These are phyloP conservation scores for Lasius platythorax DNA, from an alignment of 2,888 invertebrate genomes.

Conservation along the genomic window DNA sequence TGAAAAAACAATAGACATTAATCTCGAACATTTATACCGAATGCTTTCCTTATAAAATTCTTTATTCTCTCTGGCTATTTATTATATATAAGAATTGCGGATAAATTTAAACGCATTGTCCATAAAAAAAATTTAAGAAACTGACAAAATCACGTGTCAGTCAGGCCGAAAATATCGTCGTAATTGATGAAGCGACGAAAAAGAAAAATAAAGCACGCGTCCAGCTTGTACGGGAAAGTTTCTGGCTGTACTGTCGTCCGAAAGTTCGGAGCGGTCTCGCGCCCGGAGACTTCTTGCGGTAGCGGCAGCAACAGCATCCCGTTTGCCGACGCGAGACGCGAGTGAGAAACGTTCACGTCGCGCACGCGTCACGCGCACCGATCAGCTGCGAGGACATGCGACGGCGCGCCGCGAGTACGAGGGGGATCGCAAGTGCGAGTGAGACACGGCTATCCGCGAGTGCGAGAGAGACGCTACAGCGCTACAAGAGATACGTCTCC, in stretches of 20 bases:
- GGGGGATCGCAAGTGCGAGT: not conserved
- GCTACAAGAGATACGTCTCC: slow-evolving; percentile 14
- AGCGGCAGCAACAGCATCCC: not conserved
- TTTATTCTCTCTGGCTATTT: not conserved
- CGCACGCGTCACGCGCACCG: slow-evolving; percentile 35
- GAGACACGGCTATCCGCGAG: slow-evolving; percentile 31
- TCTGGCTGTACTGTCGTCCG: not conserved
- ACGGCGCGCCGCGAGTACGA: slow-evolving; percentile 1
- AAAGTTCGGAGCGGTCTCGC: not conserved
- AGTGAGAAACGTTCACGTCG: not conserved
- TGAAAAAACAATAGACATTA: not conserved
- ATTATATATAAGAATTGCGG: not conserved
- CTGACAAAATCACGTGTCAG: not conserved
- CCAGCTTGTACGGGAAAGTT: not conserved
- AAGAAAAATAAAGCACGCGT: not conserved
- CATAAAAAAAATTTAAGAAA: not conserved
- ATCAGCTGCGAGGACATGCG: slow-evolving; percentile 16
- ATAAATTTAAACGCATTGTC: not conserved
- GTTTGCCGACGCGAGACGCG: not conserved
- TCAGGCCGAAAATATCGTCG: not conserved
- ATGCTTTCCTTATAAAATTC: not conserved
- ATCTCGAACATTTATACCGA: not conserved
- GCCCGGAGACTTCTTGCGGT: not conserved
- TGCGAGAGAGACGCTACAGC: slow-evolving; percentile 29
- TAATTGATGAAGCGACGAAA: not conserved